Evolutionary conservation across 2,888 invertebrate species (phyloP), one percentile per base, ranked within the genome.

Genomic region (Argyresthia goedartella): DNA sequence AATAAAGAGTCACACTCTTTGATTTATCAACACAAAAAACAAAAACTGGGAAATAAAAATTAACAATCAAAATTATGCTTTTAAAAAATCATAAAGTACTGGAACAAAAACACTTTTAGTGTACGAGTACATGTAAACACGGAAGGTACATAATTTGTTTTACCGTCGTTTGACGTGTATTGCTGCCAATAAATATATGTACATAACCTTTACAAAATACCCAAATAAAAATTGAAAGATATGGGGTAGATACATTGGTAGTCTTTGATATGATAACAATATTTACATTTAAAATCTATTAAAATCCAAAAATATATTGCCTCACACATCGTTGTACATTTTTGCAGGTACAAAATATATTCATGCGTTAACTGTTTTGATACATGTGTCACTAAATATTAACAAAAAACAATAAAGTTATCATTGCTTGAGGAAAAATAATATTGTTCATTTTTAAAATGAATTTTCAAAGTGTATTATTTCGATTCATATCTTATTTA

Each of bases 271-370:
- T 76, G 74, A 66, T 64, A 60, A 25, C 25, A 65, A 60, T 60
- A 61, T 35, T 48, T 48, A 60, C 57, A 57, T 60, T 67, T 69
- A 63, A 59, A 64, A 69, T 69, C 72, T 79, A 48, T 76, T n/a
- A 73, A 73, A 69, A 60, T 68, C 72, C 68, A 73, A 73, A 79
- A 76, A 81, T 76, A 81, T 80, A 82, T 81, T 82, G 75, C 78
- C 73, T 74, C 35, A 67, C 72, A 34, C 33, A 72, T 81, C 77
- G 77, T 81, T 81, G 81, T 81, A 76, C 71, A 71, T 67, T 69
- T 67, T 63, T 71, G 68, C 67, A 67, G 15, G n/a, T n/a, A n/a
- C n/a, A 14, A 15, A 25, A 25, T 25, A 25, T 25, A 25, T 25
- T 25, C 25, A 25, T 25, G 25, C 25, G 25, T 25, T 25, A 25